A percentile compares a stretch with the other conserved stretches of the same genome.
Conservation (phyloP, 2,888 invertebrate species). For the Bedellia somnulentella region DNA sequence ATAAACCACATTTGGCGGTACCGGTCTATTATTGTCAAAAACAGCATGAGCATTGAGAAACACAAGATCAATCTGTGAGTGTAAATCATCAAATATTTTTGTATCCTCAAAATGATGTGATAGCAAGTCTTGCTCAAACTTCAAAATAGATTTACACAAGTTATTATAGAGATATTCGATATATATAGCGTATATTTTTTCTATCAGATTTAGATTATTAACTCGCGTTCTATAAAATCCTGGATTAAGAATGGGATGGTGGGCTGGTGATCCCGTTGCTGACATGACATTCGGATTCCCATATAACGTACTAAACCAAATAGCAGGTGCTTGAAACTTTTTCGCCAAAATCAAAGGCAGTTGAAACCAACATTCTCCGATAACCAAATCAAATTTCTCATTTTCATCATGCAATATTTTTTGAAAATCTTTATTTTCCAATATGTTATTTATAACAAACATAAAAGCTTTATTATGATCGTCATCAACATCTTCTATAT, state of each 20-base stretch:
- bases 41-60: conserved; percentile 1
- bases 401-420: background rate
- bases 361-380: background rate
- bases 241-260: conserved; percentile 1
- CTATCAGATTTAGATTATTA: background rate
- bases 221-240: background rate
- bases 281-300: background rate
- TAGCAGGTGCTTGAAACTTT: conserved; percentile 1
- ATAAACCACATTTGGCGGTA: conserved; percentile 1
- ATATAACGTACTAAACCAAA: conserved; percentile 1
- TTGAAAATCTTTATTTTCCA: background rate
- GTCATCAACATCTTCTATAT: background rate
- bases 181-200: background rate
- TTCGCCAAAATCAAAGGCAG: background rate
- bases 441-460: background rate
- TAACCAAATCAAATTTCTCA: conserved; percentile 2
- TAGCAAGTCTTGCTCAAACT: background rate
- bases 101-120: background rate
- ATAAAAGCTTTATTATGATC: background rate
- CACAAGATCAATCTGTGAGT: background rate
- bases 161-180: background rate
- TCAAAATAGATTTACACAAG: background rate
- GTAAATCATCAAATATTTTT: background rate
- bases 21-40: conserved; percentile 1
- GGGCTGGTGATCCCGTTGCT: background rate